Percentiles rank a stretch among this genome's conserved stretches.
Conservation (phyloP, 2,888 invertebrate genomes). For the Sarcophaga variegata region DNA sequence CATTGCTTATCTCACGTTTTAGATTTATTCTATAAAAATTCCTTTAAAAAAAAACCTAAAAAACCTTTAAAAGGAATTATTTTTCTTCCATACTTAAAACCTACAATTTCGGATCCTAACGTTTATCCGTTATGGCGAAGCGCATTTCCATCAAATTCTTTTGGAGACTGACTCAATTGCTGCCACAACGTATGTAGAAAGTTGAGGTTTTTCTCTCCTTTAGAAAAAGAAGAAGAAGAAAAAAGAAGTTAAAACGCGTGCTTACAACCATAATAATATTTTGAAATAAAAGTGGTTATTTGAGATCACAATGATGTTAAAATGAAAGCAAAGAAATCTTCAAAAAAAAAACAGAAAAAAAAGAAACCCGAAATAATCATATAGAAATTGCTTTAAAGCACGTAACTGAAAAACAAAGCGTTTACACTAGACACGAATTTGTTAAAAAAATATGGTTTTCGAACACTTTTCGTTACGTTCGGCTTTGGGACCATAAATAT, state of each 20-base stretch:
- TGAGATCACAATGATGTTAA: constrained; percentile 46
- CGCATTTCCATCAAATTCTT: constrained; percentile 27
- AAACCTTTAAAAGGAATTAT: constrained; percentile 23
- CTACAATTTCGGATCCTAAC: constrained; percentile 49
- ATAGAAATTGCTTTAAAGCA: constrained; percentile 52
- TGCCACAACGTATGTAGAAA: constrained; percentile 35
- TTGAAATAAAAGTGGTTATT: constrained; percentile 47
- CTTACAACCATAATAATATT: constrained; percentile 59
- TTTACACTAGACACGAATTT: constrained; percentile 30
- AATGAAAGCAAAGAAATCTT: not conserved
- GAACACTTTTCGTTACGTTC: too few relatives aligned
- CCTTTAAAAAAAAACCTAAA: constrained; percentile 1
- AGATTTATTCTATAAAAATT: constrained; percentile 46
- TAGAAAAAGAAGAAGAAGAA: not conserved
- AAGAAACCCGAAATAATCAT: constrained; percentile 24
- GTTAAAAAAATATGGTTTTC: not conserved
- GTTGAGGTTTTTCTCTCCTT: constrained; percentile 13
- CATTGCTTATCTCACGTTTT: constrained; percentile 66
- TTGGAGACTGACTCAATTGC: constrained; percentile 20
- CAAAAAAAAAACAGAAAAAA: not conserved
- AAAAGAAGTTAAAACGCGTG: constrained; percentile 46
- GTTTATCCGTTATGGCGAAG: constrained; percentile 19
- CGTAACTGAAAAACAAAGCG: constrained; percentile 29
- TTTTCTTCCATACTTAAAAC: constrained; percentile 31
- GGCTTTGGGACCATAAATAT: too few relatives aligned